phyloP scores from a whole-genome alignment of 2,888 invertebrate species.

The Cryptocephalus primarius region DNA sequence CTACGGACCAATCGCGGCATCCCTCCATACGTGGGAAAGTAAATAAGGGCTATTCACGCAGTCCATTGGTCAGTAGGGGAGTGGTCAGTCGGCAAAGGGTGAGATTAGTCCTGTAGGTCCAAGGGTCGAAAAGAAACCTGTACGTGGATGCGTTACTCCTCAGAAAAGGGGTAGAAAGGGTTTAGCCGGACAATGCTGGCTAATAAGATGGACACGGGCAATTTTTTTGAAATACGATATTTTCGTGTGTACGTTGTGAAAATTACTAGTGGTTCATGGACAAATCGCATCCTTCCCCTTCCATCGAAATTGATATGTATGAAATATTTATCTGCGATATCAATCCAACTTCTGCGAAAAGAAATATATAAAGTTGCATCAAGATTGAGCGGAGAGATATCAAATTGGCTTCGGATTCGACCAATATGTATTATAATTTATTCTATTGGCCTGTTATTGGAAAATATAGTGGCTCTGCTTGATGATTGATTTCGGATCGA shows the following conservation, averaged over 20 bases:
- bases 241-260: too few species aligned
- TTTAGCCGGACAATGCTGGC: too few species aligned
- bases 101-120: neutral
- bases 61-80: slow-evolving; percentile 32
- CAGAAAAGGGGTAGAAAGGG: too few species aligned
- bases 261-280: too few species aligned
- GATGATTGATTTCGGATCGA: slow-evolving; percentile 14
- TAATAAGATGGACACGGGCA: too few species aligned
- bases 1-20: neutral
- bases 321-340: slow-evolving; percentile 2
- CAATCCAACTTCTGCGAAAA: slow-evolving; percentile 7
- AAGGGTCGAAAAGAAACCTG: too few species aligned
- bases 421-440: slow-evolving; percentile 31
- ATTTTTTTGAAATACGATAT: too few species aligned
- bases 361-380: slow-evolving; percentile 9
- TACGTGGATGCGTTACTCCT: too few species aligned
- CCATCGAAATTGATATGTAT: neutral
- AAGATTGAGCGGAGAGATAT: slow-evolving; percentile 17
- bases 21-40: slow-evolving; percentile 5
- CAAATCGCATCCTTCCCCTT: too few species aligned
- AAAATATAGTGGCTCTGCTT: slow-evolving; percentile 1
- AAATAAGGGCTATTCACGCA: slow-evolving; percentile 21
- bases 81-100: slow-evolving; percentile 27
- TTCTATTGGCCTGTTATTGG: slow-evolving; percentile 24
- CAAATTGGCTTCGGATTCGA: slow-evolving; percentile 27